These are phyloP conservation scores for Dynastes tityus DNA, from an alignment of 2,888 invertebrate genomes.

Conservation along the genomic window DNA sequence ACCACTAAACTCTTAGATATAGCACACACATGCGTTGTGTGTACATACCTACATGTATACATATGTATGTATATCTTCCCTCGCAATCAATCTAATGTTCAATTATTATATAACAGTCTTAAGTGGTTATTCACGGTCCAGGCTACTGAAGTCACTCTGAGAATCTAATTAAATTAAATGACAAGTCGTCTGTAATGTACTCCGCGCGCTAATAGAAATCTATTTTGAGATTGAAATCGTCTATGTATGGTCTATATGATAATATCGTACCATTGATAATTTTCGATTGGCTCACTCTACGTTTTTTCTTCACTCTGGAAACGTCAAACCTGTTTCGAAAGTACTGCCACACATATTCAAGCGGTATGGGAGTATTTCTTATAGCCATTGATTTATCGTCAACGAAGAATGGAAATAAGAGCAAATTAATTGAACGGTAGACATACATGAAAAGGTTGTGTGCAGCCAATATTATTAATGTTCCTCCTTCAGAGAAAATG, in stretches of 20 bases:
- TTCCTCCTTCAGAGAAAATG: constrained; percentile 20
- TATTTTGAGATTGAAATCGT: constrained; percentile 48
- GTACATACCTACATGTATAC: constrained; percentile 1
- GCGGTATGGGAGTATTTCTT: constrained; percentile 21
- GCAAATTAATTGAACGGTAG: constrained; percentile 28
- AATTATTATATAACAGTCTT: constrained; percentile 61
- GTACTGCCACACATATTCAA: constrained; percentile 34
- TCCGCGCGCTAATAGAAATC: constrained; percentile 45
- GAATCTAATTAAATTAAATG: constrained; percentile 58
- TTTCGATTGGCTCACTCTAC: constrained; percentile 39
- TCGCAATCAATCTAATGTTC: constrained; percentile 59
- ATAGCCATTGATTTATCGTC: constrained; percentile 41
- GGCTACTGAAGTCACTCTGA: constrained; percentile 59
- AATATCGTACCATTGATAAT: constrained; percentile 48
- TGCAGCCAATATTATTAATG: constrained; percentile 27
- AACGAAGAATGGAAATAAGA: constrained; percentile 32
- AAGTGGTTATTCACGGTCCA: constrained; percentile 60
- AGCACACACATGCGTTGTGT: constrained; percentile 14
- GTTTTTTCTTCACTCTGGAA: constrained; percentile 44
- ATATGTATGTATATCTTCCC: constrained; percentile 44
- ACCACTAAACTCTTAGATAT: background rate
- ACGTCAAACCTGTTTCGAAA: constrained; percentile 45
- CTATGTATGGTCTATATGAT: constrained; percentile 22
- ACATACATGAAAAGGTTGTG: constrained; percentile 20
- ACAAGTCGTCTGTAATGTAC: constrained; percentile 49